Evolutionary conservation across 2,113 vertebrate species (phyloP), one percentile per base, ranked within the genome.

Genomic region (Xiphophorus couchianus): DNA sequence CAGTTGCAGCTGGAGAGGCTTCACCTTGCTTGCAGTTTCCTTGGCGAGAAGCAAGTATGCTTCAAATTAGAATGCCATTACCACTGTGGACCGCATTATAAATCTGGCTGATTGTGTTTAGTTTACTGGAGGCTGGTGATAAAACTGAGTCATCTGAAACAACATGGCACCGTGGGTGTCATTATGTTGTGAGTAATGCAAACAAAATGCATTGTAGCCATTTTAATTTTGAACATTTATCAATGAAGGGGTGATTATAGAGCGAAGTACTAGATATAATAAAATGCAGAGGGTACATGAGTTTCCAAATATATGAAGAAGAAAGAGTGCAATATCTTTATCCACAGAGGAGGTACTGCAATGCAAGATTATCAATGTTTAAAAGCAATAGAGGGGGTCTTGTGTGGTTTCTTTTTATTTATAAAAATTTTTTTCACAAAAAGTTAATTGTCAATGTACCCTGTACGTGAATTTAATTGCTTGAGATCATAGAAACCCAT

Each of bases 171-270:
- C 33, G 27, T 37, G 76, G 37, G 27, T 68, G 62, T 73, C 51
- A 62, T 73, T 10, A 71, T 64, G 25, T 0, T 73, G 48, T 9
- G 62, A 69, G 31, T 79, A 80, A 78, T 69, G 27, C 77, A 76
- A 83, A 75, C n/a, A 68, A 83, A 76, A 74, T n/a, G 58, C 68
- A 29, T 65, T 51, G n/a, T 15, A 73, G 31, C 31, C 7, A 17
- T 80, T 88, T 75, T 25, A 69, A 71, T 74, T 78, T 29, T 74
- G 29, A 83, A 73, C 61, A 62, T 84, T 79, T 76, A 76, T 85
- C 83, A 84, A 17, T 60, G 22, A 66, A 61, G 30, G 29, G 61
- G 17, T 28, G 61, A 42, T 71, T 62, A 37, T 35, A n/a, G 51
- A 67, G 74, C 64, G 37, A 48, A 37, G 60, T 51, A 25, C 14